Base-by-base conservation (phyloP, 2,113 vertebrate species). In the Regulus satrapa region DNA sequence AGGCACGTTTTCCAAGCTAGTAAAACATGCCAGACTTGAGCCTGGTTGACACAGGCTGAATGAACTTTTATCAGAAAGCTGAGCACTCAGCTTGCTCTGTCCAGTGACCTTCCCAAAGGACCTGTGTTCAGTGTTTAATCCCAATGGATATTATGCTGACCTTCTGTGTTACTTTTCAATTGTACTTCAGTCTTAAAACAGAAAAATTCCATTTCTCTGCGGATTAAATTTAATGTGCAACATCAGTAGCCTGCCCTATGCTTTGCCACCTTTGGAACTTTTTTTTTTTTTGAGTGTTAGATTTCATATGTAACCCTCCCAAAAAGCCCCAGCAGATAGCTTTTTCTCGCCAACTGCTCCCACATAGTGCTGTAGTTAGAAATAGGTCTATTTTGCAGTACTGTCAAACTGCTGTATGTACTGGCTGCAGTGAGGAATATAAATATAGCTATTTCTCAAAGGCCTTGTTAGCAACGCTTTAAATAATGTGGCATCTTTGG, bases 261-360 rank as follows among this genome's bases (percentile, higher is more conserved):
- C 62, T 92, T 85, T 94, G 58, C 67, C 67, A 92, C 88, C 51
- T 83, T 82, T 69, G 59, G 24, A 78, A 90, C 32, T 66, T 72
- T 38, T 73, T 72, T 59, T 66, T 72, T 38, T 73, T 72, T 59
- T 8, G 59, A 72, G 62, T 52, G 40, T 64, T 92, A 31, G 15
- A 76, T 93, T 83, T 79, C 46, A 58, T 64, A 64, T 58, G 21
- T 69, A 92, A 85, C 49, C 19, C 56, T 85, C 54, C 3, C 43
- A 52, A 92, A 90, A 83, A 73, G 2, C 1, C 34, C 36, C 51
- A 71, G 64, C 64, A 84, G 73, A 55, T 82, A 64, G 31, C 25
- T 79, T 92, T 91, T 91, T 41, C 92, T 79, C 41, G 20, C 82
- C 88, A 95, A 32, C 88, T 95, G 90, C 58, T 93, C 82, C 90